Base-by-base conservation (phyloP, 2,888 invertebrate genomes). In the Anorthoa munda region DNA sequence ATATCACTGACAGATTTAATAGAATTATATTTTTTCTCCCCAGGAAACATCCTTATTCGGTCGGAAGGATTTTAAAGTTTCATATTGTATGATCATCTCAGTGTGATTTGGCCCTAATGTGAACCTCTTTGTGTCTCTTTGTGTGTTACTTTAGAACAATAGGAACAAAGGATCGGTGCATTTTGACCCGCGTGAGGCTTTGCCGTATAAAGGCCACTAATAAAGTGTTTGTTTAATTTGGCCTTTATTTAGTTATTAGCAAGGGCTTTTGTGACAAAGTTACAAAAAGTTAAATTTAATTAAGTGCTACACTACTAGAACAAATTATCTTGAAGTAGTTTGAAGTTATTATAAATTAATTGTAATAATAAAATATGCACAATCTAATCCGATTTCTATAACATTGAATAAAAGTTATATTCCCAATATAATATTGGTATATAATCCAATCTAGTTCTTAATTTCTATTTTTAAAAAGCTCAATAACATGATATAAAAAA, bases 51-150 rank as follows among this genome's bases (percentile, higher is more conserved):
- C n/a, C n/a, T n/a, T n/a, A n/a, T 31, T 31, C 7, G 31, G 31
- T 31, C 7, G 7, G 31, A 7, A 31, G 5, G 7, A 31, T 31
- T 31, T 31, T 31, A 31, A 7, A 31, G 31, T 31, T 31, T 5
- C 5, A 7, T 31, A 39, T 39, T 39, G 39, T 39, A 39, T 39
- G 39, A 39, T 39, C 39, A 4, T 39, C 39, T 39, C 39, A 39
- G 21, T 60, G 60, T 60, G 21, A 17, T 0, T 7, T 21, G 15
- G 21, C n/a, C 45, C 3, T 9, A 45, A 45, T 21, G 75, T 85
- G 79, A 84, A 72, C 81, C 77, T 87, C 76, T 88, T 88, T 80
- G 81, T 46, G 53, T n/a, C n/a, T n/a, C n/a, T n/a, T 77, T 55
- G n/a, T 26, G n/a, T 55, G 75, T 66, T 78, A 81, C 69, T 81